Conservation (phyloP, 2,113 vertebrate genomes). For the human region GRCh38 chr12:119821501-119822000, state of each 20-base stretch:
- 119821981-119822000: not conserved
- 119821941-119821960: not conserved
- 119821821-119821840: not conserved
- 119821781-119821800: not conserved
- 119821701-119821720: constrained; percentile 36
- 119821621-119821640: constrained; percentile 56
- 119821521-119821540: not conserved
- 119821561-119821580: constrained; percentile 8
- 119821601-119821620: constrained; percentile 45
- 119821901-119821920: constrained; percentile 36
- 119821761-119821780: constrained; percentile 19
- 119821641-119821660: constrained; percentile 48
- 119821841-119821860: not conserved
- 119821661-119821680: constrained; percentile 43
- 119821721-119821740: constrained; percentile 22
- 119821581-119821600: not conserved
- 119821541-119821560: not conserved
- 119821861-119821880: not conserved
- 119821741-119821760: constrained; percentile 49
- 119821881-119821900: not conserved
- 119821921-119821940: not conserved
- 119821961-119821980: not conserved
- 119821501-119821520: not conserved
- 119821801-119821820: constrained; percentile 28
- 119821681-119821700: constrained; percentile 28